Base-by-base conservation (phyloP, 1,140 invertebrate genomes). In the Ostrea denselamellosa region DNA sequence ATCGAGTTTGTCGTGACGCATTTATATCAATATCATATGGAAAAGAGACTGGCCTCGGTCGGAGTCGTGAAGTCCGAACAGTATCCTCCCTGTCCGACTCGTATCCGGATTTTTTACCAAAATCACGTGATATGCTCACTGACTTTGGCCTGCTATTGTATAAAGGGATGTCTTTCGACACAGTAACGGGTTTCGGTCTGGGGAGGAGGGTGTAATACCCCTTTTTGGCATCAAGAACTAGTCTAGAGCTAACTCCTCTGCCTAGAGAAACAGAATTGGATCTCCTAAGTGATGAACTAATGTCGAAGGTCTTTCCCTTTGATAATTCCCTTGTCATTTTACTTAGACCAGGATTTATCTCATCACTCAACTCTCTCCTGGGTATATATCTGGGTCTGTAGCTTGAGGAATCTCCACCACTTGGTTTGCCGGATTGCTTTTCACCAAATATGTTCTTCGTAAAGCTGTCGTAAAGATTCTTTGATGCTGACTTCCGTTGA, bases 181-280 rank as follows among this genome's bases (percentile, higher is more conserved):
- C 14, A 14, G 68, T 9, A 77, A 77, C 68, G 12, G 68, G 28
- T 25, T 34, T 77, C 10, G 68, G 68, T 34, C 68, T 77, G 22
- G 68, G 68, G 22, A 22, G 68, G 12, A 77, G 68, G 14, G 68
- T 77, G 68, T 77, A 77, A 17, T 77, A 77, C 28, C 68, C 68
- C 9, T 77, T 77, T 25, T 77, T 77, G 9, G 25, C 68, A 25
- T 77, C 68, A 1, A 77, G 68, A 14, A 77, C 9, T 14, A 77
- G 68, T 77, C 68, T 34, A 3, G 68, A 77, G 68, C 22, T 34
- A 0, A 77, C 28, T 28, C 28, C 68, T 34, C 68, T 25, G 9
- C 68, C 25, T 17, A 77, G 14, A 25, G 68, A 77, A 4, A 77
- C 68, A 34, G 68, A 77, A 14, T 77, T 77, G 8, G 68, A 77